Evolutionary conservation across 2,797 vertebrate species (phyloP).

Genomic region (Ciconia nigra): DNA sequence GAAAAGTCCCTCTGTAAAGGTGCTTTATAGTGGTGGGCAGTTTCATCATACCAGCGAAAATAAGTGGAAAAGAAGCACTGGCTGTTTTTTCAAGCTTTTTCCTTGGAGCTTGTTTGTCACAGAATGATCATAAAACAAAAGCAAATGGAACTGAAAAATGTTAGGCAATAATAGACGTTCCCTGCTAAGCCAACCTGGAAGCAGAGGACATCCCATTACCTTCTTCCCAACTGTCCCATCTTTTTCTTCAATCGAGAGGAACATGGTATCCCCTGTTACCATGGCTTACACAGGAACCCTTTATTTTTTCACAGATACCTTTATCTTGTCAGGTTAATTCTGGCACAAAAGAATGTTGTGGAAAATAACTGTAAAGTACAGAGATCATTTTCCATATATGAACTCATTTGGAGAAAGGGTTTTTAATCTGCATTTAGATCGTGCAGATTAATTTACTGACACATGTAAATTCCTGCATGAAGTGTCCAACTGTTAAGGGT

Average conservation of each 20-base stretch:
- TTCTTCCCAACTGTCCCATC: not conserved
- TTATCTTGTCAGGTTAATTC: not conserved
- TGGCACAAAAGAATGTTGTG: not conserved
- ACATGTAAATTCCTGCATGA: constrained; percentile 14
- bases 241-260: not conserved
- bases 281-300: not conserved
- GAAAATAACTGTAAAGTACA: not conserved
- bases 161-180: not conserved
- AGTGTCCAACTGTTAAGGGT: not conserved
- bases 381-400: not conserved
- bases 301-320: not conserved
- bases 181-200: not conserved
- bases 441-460: constrained; percentile 18
- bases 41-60: not conserved
- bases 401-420: not conserved
- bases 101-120: not conserved
- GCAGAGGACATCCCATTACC: not conserved
- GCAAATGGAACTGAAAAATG: not conserved
- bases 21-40: not conserved
- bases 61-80: not conserved
- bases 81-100: not conserved
- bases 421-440: not conserved
- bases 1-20: not conserved
- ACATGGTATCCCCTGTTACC: not conserved
- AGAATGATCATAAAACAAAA: not conserved